A percentile compares a stretch with the other conserved stretches of the same genome.
Evolutionary conservation across 2,888 invertebrate genomes (phyloP).

Genomic region (Conchocele bisecta): DNA sequence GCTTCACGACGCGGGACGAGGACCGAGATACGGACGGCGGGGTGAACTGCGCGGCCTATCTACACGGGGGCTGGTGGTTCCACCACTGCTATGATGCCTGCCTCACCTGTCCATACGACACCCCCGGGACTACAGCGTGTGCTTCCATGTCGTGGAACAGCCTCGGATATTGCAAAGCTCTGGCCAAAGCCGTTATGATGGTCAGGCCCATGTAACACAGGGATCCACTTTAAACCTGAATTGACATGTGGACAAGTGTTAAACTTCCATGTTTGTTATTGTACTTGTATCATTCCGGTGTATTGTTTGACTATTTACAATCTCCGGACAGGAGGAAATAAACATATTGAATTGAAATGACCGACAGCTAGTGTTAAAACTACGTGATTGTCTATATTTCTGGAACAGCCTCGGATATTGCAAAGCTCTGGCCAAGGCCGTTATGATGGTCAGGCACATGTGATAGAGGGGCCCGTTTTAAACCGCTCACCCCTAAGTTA

Average conservation of each 20-base stretch:
- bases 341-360: too few relatives aligned
- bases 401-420: slow-evolving; percentile 50
- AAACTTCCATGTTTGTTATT: too few relatives aligned
- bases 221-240: too few relatives aligned
- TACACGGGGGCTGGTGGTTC: slow-evolving; percentile 50
- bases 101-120: slow-evolving; percentile 41
- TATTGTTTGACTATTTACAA: too few relatives aligned
- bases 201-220: slow-evolving; percentile 41
- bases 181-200: slow-evolving; percentile 39
- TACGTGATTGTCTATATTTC: too few relatives aligned
- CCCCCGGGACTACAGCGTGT: slow-evolving; percentile 40
- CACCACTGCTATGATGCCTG: slow-evolving; percentile 49
- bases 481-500: too few relatives aligned
- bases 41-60: slow-evolving; percentile 29
- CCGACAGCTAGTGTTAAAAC: too few relatives aligned
- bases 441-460: slow-evolving; percentile 49
- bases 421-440: slow-evolving; percentile 25
- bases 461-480: slow-evolving; percentile 11
- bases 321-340: too few relatives aligned
- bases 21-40: slow-evolving; percentile 36
- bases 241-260: too few relatives aligned
- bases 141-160: slow-evolving; percentile 48
- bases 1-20: slow-evolving; percentile 34
- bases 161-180: slow-evolving; percentile 38
- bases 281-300: too few relatives aligned